Conservation (phyloP, 2,888 invertebrate genomes). For the Harpalus rubripes region DNA sequence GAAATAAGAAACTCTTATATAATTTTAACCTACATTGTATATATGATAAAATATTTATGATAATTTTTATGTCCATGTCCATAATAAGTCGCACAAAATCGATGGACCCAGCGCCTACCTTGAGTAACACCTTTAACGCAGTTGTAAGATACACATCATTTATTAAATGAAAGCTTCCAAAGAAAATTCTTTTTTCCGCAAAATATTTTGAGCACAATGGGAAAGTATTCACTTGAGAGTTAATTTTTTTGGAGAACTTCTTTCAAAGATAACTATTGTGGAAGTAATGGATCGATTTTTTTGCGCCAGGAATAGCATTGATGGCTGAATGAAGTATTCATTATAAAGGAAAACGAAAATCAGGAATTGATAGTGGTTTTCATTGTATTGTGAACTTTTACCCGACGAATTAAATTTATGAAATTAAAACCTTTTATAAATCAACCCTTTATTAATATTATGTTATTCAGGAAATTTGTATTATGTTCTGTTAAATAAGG, state of each 20-base stretch:
- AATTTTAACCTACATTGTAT: too few species aligned
- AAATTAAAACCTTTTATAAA: conserved; percentile 4
- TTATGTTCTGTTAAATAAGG: background rate
- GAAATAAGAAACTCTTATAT: too few species aligned
- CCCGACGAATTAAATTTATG: background rate
- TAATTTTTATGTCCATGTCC: background rate
- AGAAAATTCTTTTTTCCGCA: conserved; percentile 20
- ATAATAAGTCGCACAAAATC: background rate
- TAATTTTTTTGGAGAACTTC: conserved; percentile 40
- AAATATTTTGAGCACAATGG: conserved; percentile 44
- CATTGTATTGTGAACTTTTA: background rate
- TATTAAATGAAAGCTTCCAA: conserved; percentile 44
- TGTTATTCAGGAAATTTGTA: background rate
- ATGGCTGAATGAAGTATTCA: conserved; percentile 32
- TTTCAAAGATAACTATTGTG: conserved; percentile 16
- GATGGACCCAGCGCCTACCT: conserved; percentile 8
- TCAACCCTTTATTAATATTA: background rate
- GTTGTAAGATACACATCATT: conserved; percentile 31
- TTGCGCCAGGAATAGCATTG: conserved; percentile 5
- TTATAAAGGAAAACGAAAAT: background rate
- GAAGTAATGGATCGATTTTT: conserved; percentile 26
- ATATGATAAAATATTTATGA: background rate
- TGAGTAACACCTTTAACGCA: conserved; percentile 3
- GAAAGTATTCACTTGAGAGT: conserved; percentile 20
- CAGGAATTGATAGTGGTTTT: background rate